Evolutionary conservation across 2,113 vertebrate species (phyloP), one percentile per base, ranked within the genome.

Genomic region (Dryoscopus gambensis): DNA sequence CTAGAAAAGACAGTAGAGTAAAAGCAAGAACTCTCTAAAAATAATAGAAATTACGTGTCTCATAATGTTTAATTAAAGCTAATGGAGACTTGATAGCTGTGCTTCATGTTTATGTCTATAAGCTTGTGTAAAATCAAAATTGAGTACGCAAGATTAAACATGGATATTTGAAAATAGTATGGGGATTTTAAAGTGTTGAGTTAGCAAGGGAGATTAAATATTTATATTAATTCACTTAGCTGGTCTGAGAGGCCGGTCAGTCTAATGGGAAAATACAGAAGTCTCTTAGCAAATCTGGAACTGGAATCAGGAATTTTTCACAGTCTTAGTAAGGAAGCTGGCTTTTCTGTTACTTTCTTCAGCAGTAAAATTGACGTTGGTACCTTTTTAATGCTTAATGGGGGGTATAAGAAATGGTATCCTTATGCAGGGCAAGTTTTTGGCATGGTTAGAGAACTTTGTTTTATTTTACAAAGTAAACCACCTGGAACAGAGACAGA

Each of bases 81-180:
- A 8, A 7, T 21, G 35, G 50, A 82, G 52, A 30, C 27, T 47
- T 47, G 33, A 25, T 37, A 22, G 76, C 53, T 33, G 18, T 27
- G 14, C 52, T 69, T 81, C 4, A 0, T 49, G 57, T 53, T 60
- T 37, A 2, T 39, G 10, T 52, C 2, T 65, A 0, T 20, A 17
- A 39, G 13, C 16, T 27, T 30, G 4, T 50, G 23, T 67, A 15
- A 33, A 68, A 77, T 90, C 5, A 39, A 30, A 76, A 74, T 44
- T 31, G 22, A 83, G 7, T 35, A 7, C 0, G 0, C 23, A 33
- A 62, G 37, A 10, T 85, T 33, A 56, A 70, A 5, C 0, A 0
- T n/a, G 59, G 76, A 3, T 33, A 40, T 6, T 73, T 60, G 49
- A 15, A 76, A 79, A 46, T 17, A 33, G 30, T 14, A 5, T 30